These are phyloP conservation scores for Eulemur rubriventer DNA, from an alignment of 2,797 vertebrate species.

Conservation along the genomic window DNA sequence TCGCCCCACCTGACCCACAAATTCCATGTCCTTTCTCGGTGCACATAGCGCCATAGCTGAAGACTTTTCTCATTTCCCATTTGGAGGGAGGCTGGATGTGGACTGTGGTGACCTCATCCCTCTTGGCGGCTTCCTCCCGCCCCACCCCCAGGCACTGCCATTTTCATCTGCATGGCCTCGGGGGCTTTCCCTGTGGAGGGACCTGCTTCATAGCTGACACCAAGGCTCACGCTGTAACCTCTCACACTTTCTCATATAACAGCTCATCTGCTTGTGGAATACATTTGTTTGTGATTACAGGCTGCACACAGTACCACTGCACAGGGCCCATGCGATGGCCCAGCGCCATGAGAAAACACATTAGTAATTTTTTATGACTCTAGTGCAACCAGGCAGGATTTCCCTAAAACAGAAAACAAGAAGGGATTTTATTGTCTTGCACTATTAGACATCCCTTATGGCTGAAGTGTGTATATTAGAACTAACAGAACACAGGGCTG, in stretches of 20 bases:
- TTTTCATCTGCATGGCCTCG: constrained; percentile 74
- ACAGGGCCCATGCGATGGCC: constrained; percentile 82
- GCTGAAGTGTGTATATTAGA: constrained; percentile 79
- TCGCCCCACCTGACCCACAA: neutral
- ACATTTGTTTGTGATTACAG: constrained; percentile 89
- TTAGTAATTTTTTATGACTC: constrained; percentile 85
- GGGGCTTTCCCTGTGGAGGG: constrained; percentile 71
- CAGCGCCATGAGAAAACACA: constrained; percentile 87
- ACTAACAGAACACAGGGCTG: constrained; percentile 70
- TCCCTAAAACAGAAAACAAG: constrained; percentile 83
- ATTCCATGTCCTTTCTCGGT: neutral
- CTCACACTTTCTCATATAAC: constrained; percentile 86
- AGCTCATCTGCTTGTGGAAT: constrained; percentile 84
- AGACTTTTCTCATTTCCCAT: constrained; percentile 52
- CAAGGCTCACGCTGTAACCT: constrained; percentile 78
- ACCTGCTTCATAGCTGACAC: constrained; percentile 73
- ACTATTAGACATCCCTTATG: constrained; percentile 81
- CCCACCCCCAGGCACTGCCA: constrained; percentile 52
- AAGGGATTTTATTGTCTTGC: constrained; percentile 85
- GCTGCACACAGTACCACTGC: constrained; percentile 79
- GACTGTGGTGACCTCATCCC: constrained; percentile 56
- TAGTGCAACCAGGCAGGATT: constrained; percentile 83
- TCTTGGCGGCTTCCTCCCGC: neutral
- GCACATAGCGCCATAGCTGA: constrained; percentile 33
- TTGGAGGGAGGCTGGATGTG: constrained; percentile 33